Evolutionary conservation across 1,140 invertebrate genomes (phyloP), one percentile per base, ranked within the genome.

Genomic region (Aphelinus atriplicis): DNA sequence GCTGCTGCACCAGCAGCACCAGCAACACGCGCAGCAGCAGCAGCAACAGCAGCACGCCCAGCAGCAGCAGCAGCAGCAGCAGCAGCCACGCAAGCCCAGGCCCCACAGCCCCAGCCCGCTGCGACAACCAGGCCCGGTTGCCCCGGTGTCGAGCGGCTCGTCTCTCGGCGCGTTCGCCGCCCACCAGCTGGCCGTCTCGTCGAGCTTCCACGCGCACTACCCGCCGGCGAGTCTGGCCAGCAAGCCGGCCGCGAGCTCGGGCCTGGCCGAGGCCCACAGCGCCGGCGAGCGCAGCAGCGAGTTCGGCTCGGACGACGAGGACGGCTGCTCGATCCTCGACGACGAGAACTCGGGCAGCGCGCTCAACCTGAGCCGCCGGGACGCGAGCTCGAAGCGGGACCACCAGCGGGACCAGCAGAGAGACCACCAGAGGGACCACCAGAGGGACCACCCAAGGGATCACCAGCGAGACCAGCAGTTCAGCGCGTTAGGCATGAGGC

Each of bases 301-400:
- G 45, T 87, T 88, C 68, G 90, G 89, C 57, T 90, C 89, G 0
- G 91, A 92, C 2, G 89, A 90, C 56, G 92, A 92, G 74, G 70
- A 72, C 1, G 70, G 72, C 60, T 47, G 50, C 26, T 26, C 26
- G 51, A 9, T 6, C 3, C 45, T 47, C 77, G 70, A 72, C n/a
- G 75, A 77, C 51, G 91, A 92, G 75, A 91, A 90, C 72, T 91
- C 91, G 2, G 90, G 90, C 47, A 91, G 89, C 77, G 93, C 92
- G 7, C 83, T 95, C 7, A 95, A 95, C 83, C 87, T 95, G 72
- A 94, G 91, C 83, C 79, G 84, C 87, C 70, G 69, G 45, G 70
- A 71, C 61, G 26, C 76, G 73, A 53, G 9, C 43, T 62, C 74
- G 1, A 73, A 77, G 42, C 77, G 77, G 0, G 58, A 74, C 73